phyloP scores from a whole-genome alignment of 1,140 invertebrate species.

The Melipona quadrifasciata region DNA sequence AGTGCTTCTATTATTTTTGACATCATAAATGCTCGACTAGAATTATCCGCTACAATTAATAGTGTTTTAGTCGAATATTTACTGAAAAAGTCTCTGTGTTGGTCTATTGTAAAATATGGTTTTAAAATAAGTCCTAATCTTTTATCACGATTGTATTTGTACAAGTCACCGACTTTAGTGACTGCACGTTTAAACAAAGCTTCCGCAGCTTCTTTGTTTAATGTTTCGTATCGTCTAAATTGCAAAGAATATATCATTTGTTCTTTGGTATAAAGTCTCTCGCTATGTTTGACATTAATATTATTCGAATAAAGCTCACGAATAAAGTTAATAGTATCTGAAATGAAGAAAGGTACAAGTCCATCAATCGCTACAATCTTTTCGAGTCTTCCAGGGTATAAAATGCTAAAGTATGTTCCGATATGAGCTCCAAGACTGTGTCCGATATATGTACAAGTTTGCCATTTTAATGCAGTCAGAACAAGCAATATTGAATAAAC shows the following conservation, averaged over 20 bases:
- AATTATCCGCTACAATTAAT: constrained; percentile 64
- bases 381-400: constrained; percentile 81
- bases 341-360: constrained; percentile 70
- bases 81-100: constrained; percentile 47
- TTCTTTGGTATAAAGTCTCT: constrained; percentile 80
- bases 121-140: constrained; percentile 65
- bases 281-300: neutral
- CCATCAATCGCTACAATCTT: constrained; percentile 83
- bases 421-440: constrained; percentile 84
- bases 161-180: constrained; percentile 69
- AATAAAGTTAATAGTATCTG: constrained; percentile 69
- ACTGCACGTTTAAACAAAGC: constrained; percentile 81
- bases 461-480: constrained; percentile 83
- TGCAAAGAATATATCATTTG: constrained; percentile 81
- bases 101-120: constrained; percentile 50
- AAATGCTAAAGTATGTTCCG: constrained; percentile 75
- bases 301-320: constrained; percentile 67
- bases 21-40: constrained; percentile 38
- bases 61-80: constrained; percentile 67
- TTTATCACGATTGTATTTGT: constrained; percentile 74
- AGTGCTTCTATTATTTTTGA: neutral
- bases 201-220: constrained; percentile 79
- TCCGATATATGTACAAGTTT: constrained; percentile 81
- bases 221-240: constrained; percentile 66
- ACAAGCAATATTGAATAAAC: constrained; percentile 81